These are phyloP conservation scores for Cyprinus carpio DNA, from an alignment of 2,113 vertebrate species.

Conservation along the genomic window DNA sequence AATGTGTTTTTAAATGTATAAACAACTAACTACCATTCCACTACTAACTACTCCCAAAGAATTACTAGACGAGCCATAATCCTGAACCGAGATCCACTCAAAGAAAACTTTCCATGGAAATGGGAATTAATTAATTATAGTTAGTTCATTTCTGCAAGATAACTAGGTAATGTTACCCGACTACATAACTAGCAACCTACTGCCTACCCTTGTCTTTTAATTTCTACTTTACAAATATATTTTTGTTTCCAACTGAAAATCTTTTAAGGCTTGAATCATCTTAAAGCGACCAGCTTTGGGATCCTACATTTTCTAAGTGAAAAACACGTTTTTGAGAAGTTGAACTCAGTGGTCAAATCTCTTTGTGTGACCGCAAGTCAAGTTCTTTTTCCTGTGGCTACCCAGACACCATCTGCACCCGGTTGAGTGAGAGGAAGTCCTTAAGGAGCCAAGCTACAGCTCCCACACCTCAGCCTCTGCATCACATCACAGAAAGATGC, in stretches of 20 bases:
- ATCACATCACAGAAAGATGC: background rate
- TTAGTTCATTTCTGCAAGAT: background rate
- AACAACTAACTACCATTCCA: background rate
- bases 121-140: too few relatives aligned
- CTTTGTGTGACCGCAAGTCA: background rate
- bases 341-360: background rate
- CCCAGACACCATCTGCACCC: background rate
- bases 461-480: conserved; percentile 31
- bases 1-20: background rate
- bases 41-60: background rate
- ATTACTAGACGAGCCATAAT: background rate
- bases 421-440: conserved; percentile 28
- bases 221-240: background rate
- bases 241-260: background rate
- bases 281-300: background rate
- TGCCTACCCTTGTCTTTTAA: background rate
- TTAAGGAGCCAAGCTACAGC: conserved; percentile 24
- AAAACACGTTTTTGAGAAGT: background rate
- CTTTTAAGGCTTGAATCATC: background rate
- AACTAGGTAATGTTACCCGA: background rate
- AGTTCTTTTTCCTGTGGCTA: background rate
- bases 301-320: background rate
- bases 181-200: background rate
- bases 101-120: background rate
- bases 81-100: background rate